Evolutionary conservation across 1,140 invertebrate species (phyloP), one percentile per base, ranked within the genome.

Genomic region (Stegodyphus dumicola): DNA sequence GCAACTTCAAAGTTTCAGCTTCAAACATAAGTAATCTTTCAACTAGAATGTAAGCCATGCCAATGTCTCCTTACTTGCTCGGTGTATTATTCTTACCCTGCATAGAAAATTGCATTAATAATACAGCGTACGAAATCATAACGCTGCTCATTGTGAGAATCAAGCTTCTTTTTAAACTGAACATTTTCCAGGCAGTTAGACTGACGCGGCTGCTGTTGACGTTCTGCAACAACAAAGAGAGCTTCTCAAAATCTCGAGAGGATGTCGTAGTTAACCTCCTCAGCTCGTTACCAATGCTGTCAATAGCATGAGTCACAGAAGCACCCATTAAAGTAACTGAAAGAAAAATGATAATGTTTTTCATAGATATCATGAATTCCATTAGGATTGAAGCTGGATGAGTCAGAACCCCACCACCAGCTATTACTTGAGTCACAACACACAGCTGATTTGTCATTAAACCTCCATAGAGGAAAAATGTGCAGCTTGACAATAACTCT

Each of bases 111-210:
- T 86, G 84, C 54, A 78, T 17, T 11, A 86, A 17, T 7, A 86
- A 15, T 76, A 86, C 51, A n/a, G 53, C 75, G 52, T 86, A 86
- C 10, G 84, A 64, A 56, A 73, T 73, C 54, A 86, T 15, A 60
- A 86, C 84, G 66, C 84, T 78, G 2, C 53, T n/a, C 11, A 52
- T 77, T 4, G 84, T 86, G 10, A 86, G 18, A 64, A 86, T 73
- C 15, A 86, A 65, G 13, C n/a, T 74, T 53, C 60, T 77, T 15
- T 70, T 73, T 17, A 86, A 53, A 33, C 49, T 64, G 9, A 86
- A 86, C 76, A 86, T 86, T 49, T 74, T 71, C 84, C 84, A 86
- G 15, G 54, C 84, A 3, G 84, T 86, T n/a, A 86, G 15, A 3
- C 75, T 11, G 5, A 74, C 53, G 10, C 13, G 6, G 7, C 15